Evolutionary conservation across 1,140 invertebrate species (phyloP), one percentile per base, ranked within the genome.

Genomic region (Meteorus sp.): DNA sequence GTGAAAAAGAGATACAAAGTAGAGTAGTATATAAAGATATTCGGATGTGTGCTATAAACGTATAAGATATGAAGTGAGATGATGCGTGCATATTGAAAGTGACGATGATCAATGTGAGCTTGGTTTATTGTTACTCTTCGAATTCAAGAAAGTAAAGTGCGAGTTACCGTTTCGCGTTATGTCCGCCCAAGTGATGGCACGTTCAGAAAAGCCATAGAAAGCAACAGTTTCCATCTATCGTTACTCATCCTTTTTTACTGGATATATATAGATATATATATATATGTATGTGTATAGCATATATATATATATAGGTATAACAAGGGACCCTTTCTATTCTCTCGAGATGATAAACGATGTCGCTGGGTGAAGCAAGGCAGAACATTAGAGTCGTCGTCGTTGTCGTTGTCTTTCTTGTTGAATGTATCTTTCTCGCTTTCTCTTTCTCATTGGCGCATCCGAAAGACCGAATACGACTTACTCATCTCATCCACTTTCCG

Each of bases 191-290:
- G 25, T 31, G 11, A 11, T 11, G n/a, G 13, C n/a, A 31, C n/a
- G 25, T 29, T 48, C 8, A 48, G 45, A 31, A 3, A 64, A 61
- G 64, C 64, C 64, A 71, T 67, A 64, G 15, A 65, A 61, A 65
- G 66, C 64, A 71, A 68, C 67, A 69, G 65, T 69, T 71, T 64
- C 65, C 62, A 68, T 69, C 67, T 69, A 69, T 67, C 67, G 64
- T 67, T 64, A 60, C 58, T 58, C 29, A 22, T 57, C 60, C 64
- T 65, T 60, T 64, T 59, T 63, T 66, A 59, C 59, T 64, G 64
- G 52, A 60, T 39, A n/a, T n/a, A n/a, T n/a, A n/a, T 25, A n/a
- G n/a, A n/a, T n/a, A n/a, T n/a, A n/a, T n/a, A n/a, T n/a, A n/a
- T n/a, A n/a, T n/a, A n/a, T n/a, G n/a, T n/a, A n/a, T n/a, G n/a